Evolutionary conservation across 1,140 invertebrate genomes (phyloP).

Genomic region (Trinorchestia longiramus): DNA sequence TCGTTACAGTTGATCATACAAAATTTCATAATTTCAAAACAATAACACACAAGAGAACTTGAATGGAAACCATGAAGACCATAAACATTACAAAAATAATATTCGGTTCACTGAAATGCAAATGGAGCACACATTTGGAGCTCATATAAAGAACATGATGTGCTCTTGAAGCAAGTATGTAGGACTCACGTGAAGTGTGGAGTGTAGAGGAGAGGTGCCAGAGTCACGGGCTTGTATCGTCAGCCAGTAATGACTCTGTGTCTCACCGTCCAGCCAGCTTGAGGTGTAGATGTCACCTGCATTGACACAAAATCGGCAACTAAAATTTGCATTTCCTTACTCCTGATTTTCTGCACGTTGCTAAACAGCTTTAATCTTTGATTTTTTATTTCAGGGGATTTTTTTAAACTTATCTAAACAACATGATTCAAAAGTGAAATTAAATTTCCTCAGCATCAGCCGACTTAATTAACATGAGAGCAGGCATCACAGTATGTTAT

Average conservation of each 20-base stretch:
- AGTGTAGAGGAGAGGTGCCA: conserved; percentile 81
- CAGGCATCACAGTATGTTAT: too few species aligned
- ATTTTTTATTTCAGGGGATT: neutral
- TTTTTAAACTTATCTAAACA: neutral
- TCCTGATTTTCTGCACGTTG: too few species aligned
- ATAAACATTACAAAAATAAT: too few species aligned
- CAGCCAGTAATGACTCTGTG: conserved; percentile 89
- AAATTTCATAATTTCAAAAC: neutral
- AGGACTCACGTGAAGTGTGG: conserved; percentile 62
- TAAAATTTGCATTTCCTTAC: neutral
- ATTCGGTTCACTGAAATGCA: too few species aligned
- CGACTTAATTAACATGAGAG: too few species aligned
- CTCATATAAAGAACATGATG: too few species aligned
- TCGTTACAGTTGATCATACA: neutral
- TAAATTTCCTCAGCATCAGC: too few species aligned
- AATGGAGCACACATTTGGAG: too few species aligned
- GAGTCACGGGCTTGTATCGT: conserved; percentile 92
- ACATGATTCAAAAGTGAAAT: too few species aligned
- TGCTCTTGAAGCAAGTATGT: neutral
- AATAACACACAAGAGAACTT: neutral
- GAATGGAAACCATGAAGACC: too few species aligned
- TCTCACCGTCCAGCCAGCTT: conserved; percentile 87
- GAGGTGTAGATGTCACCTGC: conserved; percentile 61
- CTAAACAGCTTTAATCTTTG: neutral
- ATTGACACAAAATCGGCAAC: neutral